These are phyloP conservation scores for Actenoides lindsayi DNA, from an alignment of 2,113 vertebrate genomes.

Conservation along the genomic window DNA sequence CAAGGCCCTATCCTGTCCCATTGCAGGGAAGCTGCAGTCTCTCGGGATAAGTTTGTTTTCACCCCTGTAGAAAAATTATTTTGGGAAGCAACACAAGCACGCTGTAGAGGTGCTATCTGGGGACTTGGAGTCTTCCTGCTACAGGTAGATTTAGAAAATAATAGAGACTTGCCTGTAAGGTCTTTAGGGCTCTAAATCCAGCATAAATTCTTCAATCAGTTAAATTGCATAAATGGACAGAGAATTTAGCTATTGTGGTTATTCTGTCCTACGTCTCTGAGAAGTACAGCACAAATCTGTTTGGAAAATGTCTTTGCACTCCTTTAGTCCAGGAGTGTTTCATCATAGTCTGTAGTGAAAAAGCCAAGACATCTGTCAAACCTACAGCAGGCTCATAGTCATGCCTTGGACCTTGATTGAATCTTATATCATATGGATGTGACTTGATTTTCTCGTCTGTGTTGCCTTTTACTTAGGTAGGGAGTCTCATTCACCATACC, in stretches of 20 bases:
- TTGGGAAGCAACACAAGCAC: not conserved
- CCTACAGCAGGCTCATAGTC: not conserved
- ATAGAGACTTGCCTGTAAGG: not conserved
- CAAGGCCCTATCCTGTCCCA: not conserved
- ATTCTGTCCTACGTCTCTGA: not conserved
- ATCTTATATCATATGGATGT: not conserved
- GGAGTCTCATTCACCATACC: not conserved
- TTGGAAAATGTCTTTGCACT: not conserved
- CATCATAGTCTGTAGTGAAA: not conserved
- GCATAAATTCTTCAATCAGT: not conserved
- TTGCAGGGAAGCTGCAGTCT: not conserved
- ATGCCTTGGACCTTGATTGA: not conserved
- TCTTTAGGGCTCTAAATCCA: not conserved
- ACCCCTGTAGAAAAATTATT: not conserved
- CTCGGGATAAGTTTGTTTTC: not conserved
- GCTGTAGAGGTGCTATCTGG: not conserved
- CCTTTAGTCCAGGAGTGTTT: not conserved
- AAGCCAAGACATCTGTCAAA: not conserved
- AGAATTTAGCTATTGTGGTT: not conserved
- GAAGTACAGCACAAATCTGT: rapidly evolving
- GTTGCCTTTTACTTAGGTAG: not conserved
- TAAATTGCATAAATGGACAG: not conserved
- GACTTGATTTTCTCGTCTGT: not conserved
- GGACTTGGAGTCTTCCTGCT: not conserved
- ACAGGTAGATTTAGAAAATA: not conserved